Evolutionary conservation across 2,113 vertebrate species (phyloP).

Genomic region (Todiramphus saurophagus): DNA sequence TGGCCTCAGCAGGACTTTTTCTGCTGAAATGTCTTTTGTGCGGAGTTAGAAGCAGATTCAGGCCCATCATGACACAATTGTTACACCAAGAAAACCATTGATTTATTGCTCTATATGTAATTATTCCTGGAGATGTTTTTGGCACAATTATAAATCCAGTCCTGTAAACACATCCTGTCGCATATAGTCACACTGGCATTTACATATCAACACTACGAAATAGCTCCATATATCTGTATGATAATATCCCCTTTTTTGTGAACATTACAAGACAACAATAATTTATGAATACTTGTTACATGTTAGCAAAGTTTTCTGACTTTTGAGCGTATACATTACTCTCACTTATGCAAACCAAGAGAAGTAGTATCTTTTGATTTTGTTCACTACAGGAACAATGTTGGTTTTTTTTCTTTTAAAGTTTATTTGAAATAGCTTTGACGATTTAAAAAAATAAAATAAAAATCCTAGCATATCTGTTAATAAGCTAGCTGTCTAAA

Average conservation of each 20-base stretch:
- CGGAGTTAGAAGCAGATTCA: constrained; percentile 27
- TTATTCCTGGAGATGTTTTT: constrained; percentile 44
- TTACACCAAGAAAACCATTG: background rate
- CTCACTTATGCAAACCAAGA: constrained; percentile 4
- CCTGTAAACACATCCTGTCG: constrained; percentile 47
- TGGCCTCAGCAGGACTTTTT: background rate
- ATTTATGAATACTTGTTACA: constrained; percentile 59
- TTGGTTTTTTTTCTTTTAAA: background rate
- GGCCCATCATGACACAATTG: background rate
- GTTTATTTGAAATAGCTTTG: constrained; percentile 60
- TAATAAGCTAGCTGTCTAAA: constrained; percentile 63
- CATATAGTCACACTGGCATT: constrained; percentile 50
- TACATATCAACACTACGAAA: constrained; percentile 37
- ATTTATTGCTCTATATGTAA: constrained; percentile 18
- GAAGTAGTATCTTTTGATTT: constrained; percentile 23
- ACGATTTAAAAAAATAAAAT: constrained; percentile 70
- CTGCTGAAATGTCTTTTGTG: background rate
- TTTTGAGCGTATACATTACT: constrained; percentile 48
- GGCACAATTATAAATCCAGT: constrained; percentile 53
- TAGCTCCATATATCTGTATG: constrained; percentile 31
- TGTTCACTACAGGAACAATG: constrained; percentile 47
- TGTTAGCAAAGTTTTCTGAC: constrained; percentile 32
- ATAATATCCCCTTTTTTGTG: constrained; percentile 53
- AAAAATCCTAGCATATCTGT: constrained; percentile 64
- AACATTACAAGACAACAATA: constrained; percentile 57